These are phyloP conservation scores for Ormyrus rosae DNA, from an alignment of 2,888 invertebrate genomes.

Conservation along the genomic window DNA sequence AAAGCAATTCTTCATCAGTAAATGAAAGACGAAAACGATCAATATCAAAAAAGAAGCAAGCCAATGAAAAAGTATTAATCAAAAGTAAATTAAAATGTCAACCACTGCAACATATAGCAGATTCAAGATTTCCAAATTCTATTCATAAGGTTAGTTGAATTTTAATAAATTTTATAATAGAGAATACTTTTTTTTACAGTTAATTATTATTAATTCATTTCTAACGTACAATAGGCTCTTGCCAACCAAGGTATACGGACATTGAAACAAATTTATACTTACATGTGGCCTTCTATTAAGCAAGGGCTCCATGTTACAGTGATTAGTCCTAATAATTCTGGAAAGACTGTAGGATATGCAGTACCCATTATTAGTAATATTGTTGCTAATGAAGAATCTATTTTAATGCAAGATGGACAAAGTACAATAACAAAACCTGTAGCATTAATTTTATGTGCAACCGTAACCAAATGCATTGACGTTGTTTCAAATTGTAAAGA, in stretches of 20 bases:
- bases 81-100: conserved; percentile 61
- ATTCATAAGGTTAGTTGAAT: conserved; percentile 60
- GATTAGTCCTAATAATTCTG: conserved; percentile 79
- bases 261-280: conserved; percentile 78
- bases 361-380: conserved; percentile 82
- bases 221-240: conserved; percentile 48
- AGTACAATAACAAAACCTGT: conserved; percentile 73
- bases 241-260: conserved; percentile 49
- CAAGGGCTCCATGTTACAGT: conserved; percentile 82
- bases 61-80: conserved; percentile 65
- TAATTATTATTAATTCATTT: not conserved
- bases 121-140: conserved; percentile 64
- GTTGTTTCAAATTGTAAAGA: conserved; percentile 59
- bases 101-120: conserved; percentile 61
- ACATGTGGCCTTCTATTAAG: conserved; percentile 83
- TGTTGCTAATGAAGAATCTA: conserved; percentile 60
- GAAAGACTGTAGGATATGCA: conserved; percentile 85
- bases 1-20: not conserved
- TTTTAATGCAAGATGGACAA: conserved; percentile 1
- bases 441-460: conserved; percentile 82
- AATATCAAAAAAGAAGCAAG: conserved; percentile 43
- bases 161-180: too few relatives aligned
- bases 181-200: too few relatives aligned
- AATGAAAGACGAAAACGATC: not conserved
- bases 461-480: conserved; percentile 65